Conservation (phyloP, 2,797 vertebrate genomes). For the Picus viridis region DNA sequence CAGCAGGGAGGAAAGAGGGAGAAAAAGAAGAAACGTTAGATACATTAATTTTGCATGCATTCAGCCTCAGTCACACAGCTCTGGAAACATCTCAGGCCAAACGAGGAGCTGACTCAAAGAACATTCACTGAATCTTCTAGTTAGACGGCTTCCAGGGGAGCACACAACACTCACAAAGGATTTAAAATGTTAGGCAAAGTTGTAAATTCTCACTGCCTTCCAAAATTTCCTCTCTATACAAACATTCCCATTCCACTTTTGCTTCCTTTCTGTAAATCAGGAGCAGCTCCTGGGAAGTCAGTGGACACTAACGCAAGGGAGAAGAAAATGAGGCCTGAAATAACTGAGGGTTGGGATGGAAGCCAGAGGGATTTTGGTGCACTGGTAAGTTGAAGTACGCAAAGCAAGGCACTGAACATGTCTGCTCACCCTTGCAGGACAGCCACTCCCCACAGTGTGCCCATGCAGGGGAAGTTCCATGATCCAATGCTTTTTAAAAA, state of each 20-base stretch:
- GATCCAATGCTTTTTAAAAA: constrained; percentile 57
- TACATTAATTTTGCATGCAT: constrained; percentile 47
- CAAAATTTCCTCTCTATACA: constrained; percentile 10
- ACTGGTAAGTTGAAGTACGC: background rate
- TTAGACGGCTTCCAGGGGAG: constrained; percentile 10
- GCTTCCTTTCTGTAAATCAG: background rate
- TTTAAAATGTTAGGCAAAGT: background rate
- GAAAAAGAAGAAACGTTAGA: constrained; percentile 65
- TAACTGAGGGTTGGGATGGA: constrained; percentile 17
- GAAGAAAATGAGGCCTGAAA: constrained; percentile 14
- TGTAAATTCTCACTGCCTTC: background rate
- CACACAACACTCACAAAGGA: background rate
- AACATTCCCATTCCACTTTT: background rate
- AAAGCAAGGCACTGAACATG: constrained; percentile 34
- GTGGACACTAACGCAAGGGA: background rate
- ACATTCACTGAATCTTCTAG: background rate
- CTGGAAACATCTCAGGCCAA: constrained; percentile 51
- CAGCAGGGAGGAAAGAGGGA: constrained; percentile 49
- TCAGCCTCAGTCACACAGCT: background rate
- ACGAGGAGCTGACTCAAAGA: constrained; percentile 33
- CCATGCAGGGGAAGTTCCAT: constrained; percentile 57
- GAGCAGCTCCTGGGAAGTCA: background rate
- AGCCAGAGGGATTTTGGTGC: constrained; percentile 29
- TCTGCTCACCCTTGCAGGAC: constrained; percentile 2
- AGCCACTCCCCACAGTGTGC: constrained; percentile 44